phyloP scores from a whole-genome alignment of 2,113 vertebrate genomes.

The Dinomys branickii region DNA sequence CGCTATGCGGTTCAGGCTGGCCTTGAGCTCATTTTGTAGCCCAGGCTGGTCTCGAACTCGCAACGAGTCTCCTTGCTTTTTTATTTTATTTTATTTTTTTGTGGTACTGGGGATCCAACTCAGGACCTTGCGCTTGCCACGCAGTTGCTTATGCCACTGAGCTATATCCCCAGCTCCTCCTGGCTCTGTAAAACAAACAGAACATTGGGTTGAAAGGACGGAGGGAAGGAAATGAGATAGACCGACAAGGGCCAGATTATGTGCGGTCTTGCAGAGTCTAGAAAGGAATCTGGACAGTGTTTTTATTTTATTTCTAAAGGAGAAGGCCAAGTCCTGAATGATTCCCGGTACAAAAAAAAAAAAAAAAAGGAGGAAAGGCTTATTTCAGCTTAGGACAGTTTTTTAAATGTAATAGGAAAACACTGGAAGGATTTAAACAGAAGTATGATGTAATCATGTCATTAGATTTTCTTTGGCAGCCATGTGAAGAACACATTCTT shows the following conservation, averaged over 20 bases:
- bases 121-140: too few relatives aligned
- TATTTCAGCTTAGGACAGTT: neutral
- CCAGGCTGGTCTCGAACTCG: too few relatives aligned
- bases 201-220: neutral
- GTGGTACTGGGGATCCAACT: too few relatives aligned
- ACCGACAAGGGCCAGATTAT: neutral
- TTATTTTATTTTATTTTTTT: too few relatives aligned
- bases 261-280: neutral
- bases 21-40: too few relatives aligned
- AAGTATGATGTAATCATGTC: neutral
- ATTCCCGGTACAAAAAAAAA: too few relatives aligned
- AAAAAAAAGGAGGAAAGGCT: too few relatives aligned
- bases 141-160: too few relatives aligned
- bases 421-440: slow-evolving; percentile 8
- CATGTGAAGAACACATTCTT: slow-evolving; percentile 10
- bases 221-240: neutral
- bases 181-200: slow-evolving; percentile 1
- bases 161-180: too few relatives aligned
- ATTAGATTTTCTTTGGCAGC: slow-evolving; percentile 45
- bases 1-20: too few relatives aligned
- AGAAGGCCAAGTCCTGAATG: too few relatives aligned
- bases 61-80: too few relatives aligned
- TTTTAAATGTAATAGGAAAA: slow-evolving; percentile 3
- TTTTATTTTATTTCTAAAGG: neutral
- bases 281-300: slow-evolving; percentile 48